phyloP scores from a whole-genome alignment of 2,888 invertebrate species.

The Rapana venosa region DNA sequence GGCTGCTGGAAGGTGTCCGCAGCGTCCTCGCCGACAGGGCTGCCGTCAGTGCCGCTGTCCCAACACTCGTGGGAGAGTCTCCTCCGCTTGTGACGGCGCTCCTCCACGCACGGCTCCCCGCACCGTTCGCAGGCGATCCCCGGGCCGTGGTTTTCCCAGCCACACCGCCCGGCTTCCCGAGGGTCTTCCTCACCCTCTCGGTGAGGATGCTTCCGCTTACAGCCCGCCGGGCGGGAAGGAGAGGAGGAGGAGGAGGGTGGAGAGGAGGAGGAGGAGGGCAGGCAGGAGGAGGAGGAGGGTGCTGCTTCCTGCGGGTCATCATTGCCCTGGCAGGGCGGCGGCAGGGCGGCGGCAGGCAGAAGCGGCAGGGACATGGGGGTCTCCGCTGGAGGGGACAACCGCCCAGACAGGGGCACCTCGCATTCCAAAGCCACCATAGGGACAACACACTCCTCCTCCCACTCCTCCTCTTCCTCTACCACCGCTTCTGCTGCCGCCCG shows the following conservation, averaged over 20 bases:
- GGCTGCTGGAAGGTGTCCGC: not conserved
- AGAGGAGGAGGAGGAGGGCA: not conserved
- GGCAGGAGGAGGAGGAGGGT: not conserved
- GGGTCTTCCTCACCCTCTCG: not conserved
- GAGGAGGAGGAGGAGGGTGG: not conserved
- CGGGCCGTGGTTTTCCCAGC: not conserved
- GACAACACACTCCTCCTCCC: not conserved
- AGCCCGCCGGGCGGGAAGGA: not conserved
- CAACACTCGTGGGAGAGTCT: not conserved
- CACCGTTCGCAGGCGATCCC: not conserved
- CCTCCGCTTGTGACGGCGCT: not conserved
- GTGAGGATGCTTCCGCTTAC: not conserved
- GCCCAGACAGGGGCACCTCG: slow-evolving; percentile 35
- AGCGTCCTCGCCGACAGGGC: not conserved
- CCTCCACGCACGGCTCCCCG: not conserved
- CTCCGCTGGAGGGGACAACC: slow-evolving; percentile 33
- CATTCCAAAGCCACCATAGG: slow-evolving; percentile 43
- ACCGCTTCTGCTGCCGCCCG: too few species aligned
- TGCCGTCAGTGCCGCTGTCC: not conserved
- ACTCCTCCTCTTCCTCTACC: too few species aligned
- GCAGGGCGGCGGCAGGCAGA: not conserved
- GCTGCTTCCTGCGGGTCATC: not conserved
- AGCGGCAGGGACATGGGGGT: not conserved
- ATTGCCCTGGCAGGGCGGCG: not conserved
- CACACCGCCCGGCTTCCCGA: too few species aligned